These are phyloP conservation scores for Pegoplata infirma DNA, from an alignment of 2,888 invertebrate species.

Conservation along the genomic window DNA sequence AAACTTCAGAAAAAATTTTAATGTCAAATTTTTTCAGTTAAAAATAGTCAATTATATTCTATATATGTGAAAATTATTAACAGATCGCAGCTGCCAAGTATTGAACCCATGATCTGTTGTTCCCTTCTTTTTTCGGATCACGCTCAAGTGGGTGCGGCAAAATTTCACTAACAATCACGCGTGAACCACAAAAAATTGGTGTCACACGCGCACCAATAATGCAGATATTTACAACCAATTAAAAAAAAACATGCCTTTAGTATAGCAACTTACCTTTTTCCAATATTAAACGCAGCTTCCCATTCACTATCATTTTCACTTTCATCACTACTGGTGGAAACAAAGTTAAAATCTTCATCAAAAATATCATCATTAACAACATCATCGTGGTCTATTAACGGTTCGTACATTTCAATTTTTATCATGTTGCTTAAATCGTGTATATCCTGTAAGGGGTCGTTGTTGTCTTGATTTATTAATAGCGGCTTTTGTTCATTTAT, in stretches of 20 bases:
- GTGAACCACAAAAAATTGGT: too few species aligned
- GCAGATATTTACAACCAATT: too few species aligned
- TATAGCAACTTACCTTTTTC: background rate
- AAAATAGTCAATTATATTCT: too few species aligned
- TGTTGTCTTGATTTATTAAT: conserved; percentile 4
- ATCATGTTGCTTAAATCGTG: conserved; percentile 47
- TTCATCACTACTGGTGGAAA: conserved; percentile 1
- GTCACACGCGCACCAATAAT: too few species aligned
- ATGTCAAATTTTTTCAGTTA: too few species aligned
- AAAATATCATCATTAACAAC: background rate
- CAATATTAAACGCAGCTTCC: conserved; percentile 1
- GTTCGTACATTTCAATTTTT: conserved; percentile 50
- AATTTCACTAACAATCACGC: too few species aligned
- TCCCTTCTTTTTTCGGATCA: too few species aligned
- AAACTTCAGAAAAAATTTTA: too few species aligned
- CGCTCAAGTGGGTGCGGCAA: too few species aligned
- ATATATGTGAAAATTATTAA: too few species aligned
- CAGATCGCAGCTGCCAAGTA: too few species aligned
- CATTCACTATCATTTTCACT: conserved; percentile 27
- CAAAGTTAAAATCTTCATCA: conserved; percentile 10
- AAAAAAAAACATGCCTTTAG: background rate
- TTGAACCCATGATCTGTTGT: too few species aligned
- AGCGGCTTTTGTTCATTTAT: background rate
- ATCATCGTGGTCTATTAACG: conserved; percentile 13
- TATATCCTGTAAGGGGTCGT: conserved; percentile 35